phyloP scores from a whole-genome alignment of 37 sponge, comb jelly and placozoan genomes.

The Mnemiopsis leidyi region DNA sequence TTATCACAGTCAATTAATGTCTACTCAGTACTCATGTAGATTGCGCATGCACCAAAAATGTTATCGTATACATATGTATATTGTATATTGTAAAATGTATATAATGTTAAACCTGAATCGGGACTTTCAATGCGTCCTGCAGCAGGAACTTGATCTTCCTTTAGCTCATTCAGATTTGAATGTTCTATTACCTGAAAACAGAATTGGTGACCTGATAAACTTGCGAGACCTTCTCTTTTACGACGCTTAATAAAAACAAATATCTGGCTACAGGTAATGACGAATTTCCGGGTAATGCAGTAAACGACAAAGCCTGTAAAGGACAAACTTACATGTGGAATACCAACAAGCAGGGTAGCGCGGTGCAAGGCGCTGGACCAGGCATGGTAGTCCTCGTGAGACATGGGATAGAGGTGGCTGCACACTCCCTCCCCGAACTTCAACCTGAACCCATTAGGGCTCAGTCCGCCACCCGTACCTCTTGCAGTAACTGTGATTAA shows the following conservation, averaged over 20 bases:
- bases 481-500: background rate
- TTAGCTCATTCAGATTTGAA: slow-evolving; percentile 1
- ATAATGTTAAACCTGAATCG: background rate
- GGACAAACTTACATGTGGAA: background rate
- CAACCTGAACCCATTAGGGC: background rate
- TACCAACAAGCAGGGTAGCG: background rate
- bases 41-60: too few species aligned
- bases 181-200: background rate
- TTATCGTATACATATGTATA: too few species aligned
- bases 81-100: too few species aligned
- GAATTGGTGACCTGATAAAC: too few species aligned
- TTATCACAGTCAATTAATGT: too few species aligned
- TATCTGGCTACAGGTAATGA: too few species aligned
- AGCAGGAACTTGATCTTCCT: background rate
- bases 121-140: background rate
- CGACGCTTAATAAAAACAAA: too few species aligned
- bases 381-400: slow-evolving; percentile 37
- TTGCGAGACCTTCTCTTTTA: too few species aligned
- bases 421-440: background rate
- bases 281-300: too few species aligned
- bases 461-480: background rate
- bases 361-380: slow-evolving; percentile 23
- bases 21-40: too few species aligned
- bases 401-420: slow-evolving; percentile 21
- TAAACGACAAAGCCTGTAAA: too few species aligned